Evolutionary conservation across 2,888 invertebrate genomes (phyloP), one percentile per base, ranked within the genome.

Genomic region (Lasioglossum pauxillum): DNA sequence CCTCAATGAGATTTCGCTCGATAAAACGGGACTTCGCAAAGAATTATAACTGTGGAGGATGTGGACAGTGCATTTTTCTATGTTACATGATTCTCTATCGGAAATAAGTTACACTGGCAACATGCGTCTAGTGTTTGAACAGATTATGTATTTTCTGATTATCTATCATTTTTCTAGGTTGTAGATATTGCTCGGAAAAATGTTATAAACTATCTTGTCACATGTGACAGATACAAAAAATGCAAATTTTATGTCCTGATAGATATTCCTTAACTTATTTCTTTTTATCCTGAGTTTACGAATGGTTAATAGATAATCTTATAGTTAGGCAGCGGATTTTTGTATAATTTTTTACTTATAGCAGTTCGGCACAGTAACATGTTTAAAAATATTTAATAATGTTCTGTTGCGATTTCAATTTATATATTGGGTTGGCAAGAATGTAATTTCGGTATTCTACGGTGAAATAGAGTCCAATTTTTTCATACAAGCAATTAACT

Each of bases 31-130:
- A 35, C 64, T 64, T 10, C 71, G 35, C 1, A 35, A 23, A 19
- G 19, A 71, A 72, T 64, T 64, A 60, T 67, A 46, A 35, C 60
- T 35, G 23, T 44, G 2, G n/a, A 44, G 35, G 46, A 27, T 31
- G 44, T 69, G 46, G 71, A 60, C 77, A 23, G 57, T 84, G 35
- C 83, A 64, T 75, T 85, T 79, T 76, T 85, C 67, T 35, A 0
- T 16, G 14, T 7, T 10, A 14, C 53, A 69, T 49, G 67, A 53
- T 27, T 27, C 31, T 12, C 1, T 31, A 19, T 44, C 49, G 5
- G 2, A 35, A 46, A 49, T 75, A 5, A 67, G 19, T 14, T 46
- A 23, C 16, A 38, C 71, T 16, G 19, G 35, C 38, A 23, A 16
- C 4, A 0, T 16, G 31, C 5, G 12, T 76, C 41, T 31, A 76